phyloP scores from a whole-genome alignment of 2,888 invertebrate species.

The Noctua fimbriata region DNA sequence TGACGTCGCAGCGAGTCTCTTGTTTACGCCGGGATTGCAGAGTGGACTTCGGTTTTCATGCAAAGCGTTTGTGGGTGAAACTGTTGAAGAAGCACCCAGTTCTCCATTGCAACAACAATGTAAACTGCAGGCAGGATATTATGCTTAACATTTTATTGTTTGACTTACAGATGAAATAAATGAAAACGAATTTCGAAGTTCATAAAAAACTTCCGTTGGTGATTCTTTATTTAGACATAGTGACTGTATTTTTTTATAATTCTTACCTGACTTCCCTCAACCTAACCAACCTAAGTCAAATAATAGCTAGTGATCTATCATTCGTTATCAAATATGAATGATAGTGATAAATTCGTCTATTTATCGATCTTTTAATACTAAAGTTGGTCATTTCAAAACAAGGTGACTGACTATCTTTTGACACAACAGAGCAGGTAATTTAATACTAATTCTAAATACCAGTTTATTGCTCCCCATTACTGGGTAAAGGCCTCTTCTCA shows the following conservation, averaged over 20 bases:
- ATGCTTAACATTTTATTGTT: not conserved
- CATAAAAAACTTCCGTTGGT: not conserved
- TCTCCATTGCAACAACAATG: not conserved
- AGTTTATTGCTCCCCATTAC: not conserved
- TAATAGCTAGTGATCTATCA: not conserved
- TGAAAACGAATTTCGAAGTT: not conserved
- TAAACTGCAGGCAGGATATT: not conserved
- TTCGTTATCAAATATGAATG: not conserved
- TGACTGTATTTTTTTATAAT: not conserved
- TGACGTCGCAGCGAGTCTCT: conserved; percentile 55
- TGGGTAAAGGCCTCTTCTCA: not conserved
- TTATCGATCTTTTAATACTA: not conserved
- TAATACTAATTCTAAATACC: too few species aligned
- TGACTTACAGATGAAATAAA: not conserved
- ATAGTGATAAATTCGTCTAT: conserved; percentile 1
- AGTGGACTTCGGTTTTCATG: conserved; percentile 53
- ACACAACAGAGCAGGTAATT: too few species aligned
- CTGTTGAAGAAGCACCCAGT: not conserved
- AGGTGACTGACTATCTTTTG: not conserved
- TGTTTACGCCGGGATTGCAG: conserved; percentile 60
- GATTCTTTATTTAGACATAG: not conserved
- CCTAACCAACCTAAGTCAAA: too few species aligned
- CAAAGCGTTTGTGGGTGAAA: conserved; percentile 49
- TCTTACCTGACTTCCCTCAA: not conserved
- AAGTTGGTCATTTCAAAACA: not conserved